Evolutionary conservation across 2,797 vertebrate genomes (phyloP).

Genomic region (Hydrocynus forskahlii): DNA sequence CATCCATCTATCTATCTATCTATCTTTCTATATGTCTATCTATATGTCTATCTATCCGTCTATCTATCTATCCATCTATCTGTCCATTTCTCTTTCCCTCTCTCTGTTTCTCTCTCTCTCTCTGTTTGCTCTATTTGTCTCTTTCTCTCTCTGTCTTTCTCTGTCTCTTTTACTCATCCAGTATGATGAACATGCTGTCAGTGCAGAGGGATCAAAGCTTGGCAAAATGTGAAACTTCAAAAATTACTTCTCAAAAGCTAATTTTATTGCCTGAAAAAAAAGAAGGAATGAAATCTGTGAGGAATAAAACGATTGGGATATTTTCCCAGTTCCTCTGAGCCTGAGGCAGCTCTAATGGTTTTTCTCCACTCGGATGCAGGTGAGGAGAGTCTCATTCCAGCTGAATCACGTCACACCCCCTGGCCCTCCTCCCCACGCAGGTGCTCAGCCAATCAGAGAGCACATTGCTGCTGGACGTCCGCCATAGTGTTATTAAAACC

Average conservation of each 20-base stretch:
- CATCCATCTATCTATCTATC: not conserved
- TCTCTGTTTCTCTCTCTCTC: not conserved
- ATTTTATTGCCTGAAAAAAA: conserved; percentile 41
- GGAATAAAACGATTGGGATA: conserved; percentile 57
- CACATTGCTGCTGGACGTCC: conserved; percentile 87
- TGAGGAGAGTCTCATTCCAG: conserved; percentile 85
- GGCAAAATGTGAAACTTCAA: conserved; percentile 41
- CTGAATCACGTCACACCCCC: conserved; percentile 78
- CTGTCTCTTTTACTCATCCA: not conserved
- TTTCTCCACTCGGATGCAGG: conserved; percentile 87
- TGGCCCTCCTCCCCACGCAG: conserved; percentile 81
- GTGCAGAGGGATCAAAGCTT: conserved; percentile 28
- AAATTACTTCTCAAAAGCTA: conserved; percentile 50
- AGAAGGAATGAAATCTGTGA: conserved; percentile 11
- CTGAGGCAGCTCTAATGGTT: conserved; percentile 89
- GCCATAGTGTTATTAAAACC: conserved; percentile 95
- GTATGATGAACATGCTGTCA: conserved; percentile 40
- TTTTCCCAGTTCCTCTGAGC: conserved; percentile 76
- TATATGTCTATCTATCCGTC: too few relatives aligned
- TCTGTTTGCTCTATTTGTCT: not conserved
- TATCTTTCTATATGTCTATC: too few relatives aligned
- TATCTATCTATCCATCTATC: too few relatives aligned
- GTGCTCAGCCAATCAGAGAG: conserved; percentile 80
- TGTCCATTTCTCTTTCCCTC: too few relatives aligned
- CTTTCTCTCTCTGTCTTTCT: not conserved